Conservation (phyloP, 2,888 invertebrate genomes). For the Stictocephala bisonia region DNA sequence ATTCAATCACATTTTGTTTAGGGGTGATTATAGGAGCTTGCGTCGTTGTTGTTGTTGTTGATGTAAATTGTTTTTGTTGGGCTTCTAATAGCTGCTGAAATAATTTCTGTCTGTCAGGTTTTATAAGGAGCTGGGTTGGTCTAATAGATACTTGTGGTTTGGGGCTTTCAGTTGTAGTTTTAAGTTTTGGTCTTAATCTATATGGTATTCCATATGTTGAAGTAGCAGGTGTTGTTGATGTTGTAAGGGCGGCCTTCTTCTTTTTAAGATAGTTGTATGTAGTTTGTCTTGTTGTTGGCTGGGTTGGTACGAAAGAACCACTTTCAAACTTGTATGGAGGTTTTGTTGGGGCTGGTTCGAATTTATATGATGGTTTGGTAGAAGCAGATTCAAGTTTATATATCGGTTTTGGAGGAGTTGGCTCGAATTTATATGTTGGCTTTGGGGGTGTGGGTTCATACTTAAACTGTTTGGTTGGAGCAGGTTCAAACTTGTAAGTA, state of each 20-base stretch:
- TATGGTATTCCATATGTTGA: conserved; percentile 51
- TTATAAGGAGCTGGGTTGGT: conserved; percentile 50
- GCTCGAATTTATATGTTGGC: conserved; percentile 24
- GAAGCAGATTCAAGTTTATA: conserved; percentile 37
- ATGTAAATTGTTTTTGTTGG: conserved; percentile 47
- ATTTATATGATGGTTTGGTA: conserved; percentile 47
- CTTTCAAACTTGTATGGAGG: conserved; percentile 53
- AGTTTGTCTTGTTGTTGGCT: conserved; percentile 28
- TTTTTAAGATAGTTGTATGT: conserved; percentile 25
- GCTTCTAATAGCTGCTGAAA: conserved; percentile 54
- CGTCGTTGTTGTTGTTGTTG: conserved; percentile 62
- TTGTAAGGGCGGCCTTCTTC: conserved; percentile 34
- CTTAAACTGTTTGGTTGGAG: too few relatives aligned
- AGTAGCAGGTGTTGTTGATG: conserved; percentile 45
- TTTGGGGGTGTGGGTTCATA: conserved; percentile 19
- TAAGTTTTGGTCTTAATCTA: conserved; percentile 46
- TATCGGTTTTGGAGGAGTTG: not conserved
- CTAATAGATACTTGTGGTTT: conserved; percentile 47
- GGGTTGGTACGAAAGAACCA: conserved; percentile 45
- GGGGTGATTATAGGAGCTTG: conserved; percentile 60
- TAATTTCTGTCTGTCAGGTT: conserved; percentile 55
- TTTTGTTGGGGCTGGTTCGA: conserved; percentile 48
- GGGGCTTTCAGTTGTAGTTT: conserved; percentile 36
- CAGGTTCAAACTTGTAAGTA: conserved; percentile 36
- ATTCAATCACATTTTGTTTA: conserved; percentile 13